Base-by-base conservation (phyloP, 2,797 vertebrate species). In the Aulostomus chinensis region DNA sequence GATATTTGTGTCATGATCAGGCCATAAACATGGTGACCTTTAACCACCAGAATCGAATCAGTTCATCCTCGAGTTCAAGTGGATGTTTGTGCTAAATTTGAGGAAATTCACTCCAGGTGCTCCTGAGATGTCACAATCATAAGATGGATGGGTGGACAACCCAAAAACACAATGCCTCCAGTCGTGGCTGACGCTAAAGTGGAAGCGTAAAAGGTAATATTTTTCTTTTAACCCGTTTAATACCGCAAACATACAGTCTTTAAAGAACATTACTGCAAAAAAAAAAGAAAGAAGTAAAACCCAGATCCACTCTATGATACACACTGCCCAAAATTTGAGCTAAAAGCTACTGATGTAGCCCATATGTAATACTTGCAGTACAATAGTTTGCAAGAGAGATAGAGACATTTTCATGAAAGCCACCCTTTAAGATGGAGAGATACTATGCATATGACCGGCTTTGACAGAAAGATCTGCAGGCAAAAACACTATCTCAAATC, bases 361-460 rank as follows among this genome's bases (percentile, higher is more conserved):
- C 73, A 75, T 52, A 71, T 77, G 67, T 37, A 38, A 13, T 30
- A 26, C 30, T 39, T 40, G 9, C 4, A 50, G 17, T 13, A n/a
- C n/a, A n/a, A n/a, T n/a, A n/a, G n/a, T n/a, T n/a, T n/a, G n/a
- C n/a, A n/a, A n/a, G n/a, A n/a, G n/a, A n/a, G n/a, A n/a, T n/a
- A 30, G 7, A 14, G 45, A 32, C 31, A 42, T 41, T 68, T 83
- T 49, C 58, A 67, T 64, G 62, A 52, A 60, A 77, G 40, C 25
- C 47, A 35, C 13, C 38, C 26, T 58, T 68, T 61, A 61, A 76
- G 69, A 84, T 78, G 43, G 28, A 43, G 45, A 66, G 62, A 70
- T 70, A 68, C 31, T 38, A 12, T 56, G 29, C 60, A 39, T 30
- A 68, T 58, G 37, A 73, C 8, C 34, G 42, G 21, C 32, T 55